phyloP scores from a whole-genome alignment of 2,888 invertebrate species.

The Gari tellinella region DNA sequence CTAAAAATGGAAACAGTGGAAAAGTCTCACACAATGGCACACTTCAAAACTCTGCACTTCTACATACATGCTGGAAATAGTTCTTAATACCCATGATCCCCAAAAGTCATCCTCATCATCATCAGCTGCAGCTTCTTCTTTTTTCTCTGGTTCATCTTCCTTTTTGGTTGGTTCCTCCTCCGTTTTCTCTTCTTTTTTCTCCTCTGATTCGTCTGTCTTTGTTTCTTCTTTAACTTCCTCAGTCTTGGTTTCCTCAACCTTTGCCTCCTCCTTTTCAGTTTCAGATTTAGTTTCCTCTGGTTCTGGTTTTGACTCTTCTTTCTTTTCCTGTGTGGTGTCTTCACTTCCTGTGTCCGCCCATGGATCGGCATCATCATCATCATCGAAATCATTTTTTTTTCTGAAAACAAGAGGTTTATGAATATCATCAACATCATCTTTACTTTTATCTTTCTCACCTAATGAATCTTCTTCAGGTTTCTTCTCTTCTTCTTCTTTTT shows the following conservation, averaged over 20 bases:
- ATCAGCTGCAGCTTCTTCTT: slow-evolving; percentile 26
- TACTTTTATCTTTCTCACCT: slow-evolving; percentile 6
- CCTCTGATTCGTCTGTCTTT: slow-evolving; percentile 6
- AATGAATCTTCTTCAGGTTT: neutral
- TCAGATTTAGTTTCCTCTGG: slow-evolving; percentile 5
- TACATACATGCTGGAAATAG: slow-evolving; percentile 38
- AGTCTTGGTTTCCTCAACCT: slow-evolving; percentile 12
- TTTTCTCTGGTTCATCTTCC: slow-evolving; percentile 2
- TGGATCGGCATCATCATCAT: slow-evolving; percentile 38
- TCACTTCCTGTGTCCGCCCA: slow-evolving; percentile 15
- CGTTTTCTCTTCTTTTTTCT: neutral
- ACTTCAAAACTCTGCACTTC: slow-evolving; percentile 28
- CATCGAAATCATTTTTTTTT: slow-evolving; percentile 26
- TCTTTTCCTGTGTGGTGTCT: slow-evolving; percentile 10
- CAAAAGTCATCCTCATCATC: slow-evolving; percentile 59
- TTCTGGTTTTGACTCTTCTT: slow-evolving; percentile 12
- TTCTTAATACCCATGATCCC: slow-evolving; percentile 50
- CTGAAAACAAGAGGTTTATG: slow-evolving; percentile 28
- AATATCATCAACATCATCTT: slow-evolving; percentile 10
- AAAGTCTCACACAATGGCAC: neutral
- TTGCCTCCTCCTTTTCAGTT: neutral
- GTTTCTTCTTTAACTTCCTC: slow-evolving; percentile 11
- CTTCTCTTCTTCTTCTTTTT: slow-evolving; percentile 15
- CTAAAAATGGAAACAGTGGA: no score
- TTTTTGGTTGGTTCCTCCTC: slow-evolving; percentile 1